These are phyloP conservation scores for Exocentrus adspersus DNA, from an alignment of 2,888 invertebrate genomes.

Conservation along the genomic window DNA sequence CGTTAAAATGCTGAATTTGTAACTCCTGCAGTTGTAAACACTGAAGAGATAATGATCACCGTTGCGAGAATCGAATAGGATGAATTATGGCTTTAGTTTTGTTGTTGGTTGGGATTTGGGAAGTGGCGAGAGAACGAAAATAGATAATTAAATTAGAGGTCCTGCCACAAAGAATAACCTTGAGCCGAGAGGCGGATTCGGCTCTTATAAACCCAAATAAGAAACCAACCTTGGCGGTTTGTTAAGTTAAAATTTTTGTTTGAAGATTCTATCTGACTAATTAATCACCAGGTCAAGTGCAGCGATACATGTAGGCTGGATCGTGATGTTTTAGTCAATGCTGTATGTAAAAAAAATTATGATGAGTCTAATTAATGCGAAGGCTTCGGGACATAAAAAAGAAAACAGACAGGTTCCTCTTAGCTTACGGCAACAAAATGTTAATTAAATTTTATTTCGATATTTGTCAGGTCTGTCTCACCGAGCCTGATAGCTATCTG, in stretches of 20 bases:
- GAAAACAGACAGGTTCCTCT: no score
- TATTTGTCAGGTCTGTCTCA: no score
- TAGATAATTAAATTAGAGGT: conserved; percentile 20
- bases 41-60: background rate
- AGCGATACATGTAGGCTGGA: background rate
- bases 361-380: no score
- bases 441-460: no score
- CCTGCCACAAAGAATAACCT: conserved; percentile 17
- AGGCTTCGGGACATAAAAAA: no score
- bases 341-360: no score
- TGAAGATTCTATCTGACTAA: background rate
- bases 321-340: no score
- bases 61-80: background rate
- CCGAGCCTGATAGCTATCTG: no score
- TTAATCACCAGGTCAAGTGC: conserved; percentile 1
- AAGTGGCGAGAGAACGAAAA: conserved; percentile 2
- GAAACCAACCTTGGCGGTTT: conserved; percentile 13
- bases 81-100: background rate
- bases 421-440: no score
- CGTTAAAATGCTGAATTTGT: background rate
- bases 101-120: background rate
- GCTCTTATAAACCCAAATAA: conserved; percentile 17
- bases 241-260: background rate
- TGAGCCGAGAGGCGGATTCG: conserved; percentile 2
- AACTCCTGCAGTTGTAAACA: background rate